Evolutionary conservation across 2,797 vertebrate species (phyloP).

Genomic region (Momotus momota): DNA sequence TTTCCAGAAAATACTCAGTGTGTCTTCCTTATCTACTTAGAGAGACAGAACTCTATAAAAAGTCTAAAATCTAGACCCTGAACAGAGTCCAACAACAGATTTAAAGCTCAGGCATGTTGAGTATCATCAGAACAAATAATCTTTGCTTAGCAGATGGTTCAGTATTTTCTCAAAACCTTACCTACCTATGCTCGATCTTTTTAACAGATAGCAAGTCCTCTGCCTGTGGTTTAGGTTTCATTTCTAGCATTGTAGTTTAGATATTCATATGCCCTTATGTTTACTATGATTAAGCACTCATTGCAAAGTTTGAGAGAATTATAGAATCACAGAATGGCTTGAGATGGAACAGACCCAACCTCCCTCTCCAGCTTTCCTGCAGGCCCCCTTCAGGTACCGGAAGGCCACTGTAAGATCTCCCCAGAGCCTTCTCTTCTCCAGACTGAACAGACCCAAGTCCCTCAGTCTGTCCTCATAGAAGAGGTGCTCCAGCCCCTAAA

Average conservation of each 20-base stretch:
- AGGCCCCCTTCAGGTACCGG: no score
- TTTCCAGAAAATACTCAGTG: not conserved
- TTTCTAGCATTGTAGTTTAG: not conserved
- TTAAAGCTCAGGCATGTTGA: not conserved
- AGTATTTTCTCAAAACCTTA: not conserved
- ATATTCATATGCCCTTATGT: not conserved
- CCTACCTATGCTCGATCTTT: not conserved
- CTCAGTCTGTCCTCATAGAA: no score
- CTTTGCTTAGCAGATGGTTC: not conserved
- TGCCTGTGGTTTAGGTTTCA: not conserved
- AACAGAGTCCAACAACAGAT: not conserved
- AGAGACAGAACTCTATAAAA: not conserved
- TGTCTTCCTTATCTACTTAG: not conserved
- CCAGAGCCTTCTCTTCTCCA: no score
- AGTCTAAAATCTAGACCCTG: not conserved
- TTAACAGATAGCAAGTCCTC: not conserved
- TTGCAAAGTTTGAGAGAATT: not conserved
- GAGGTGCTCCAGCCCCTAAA: no score
- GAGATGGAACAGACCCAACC: no score
- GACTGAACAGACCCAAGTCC: no score
- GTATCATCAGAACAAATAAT: not conserved
- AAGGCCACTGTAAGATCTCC: no score
- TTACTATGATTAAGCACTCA: not conserved
- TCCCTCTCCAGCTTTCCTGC: no score
- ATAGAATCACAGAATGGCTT: no score